Evolutionary conservation across 2,113 vertebrate species (phyloP), one percentile per base, ranked within the genome.

Genomic region (Chauna torquata): DNA sequence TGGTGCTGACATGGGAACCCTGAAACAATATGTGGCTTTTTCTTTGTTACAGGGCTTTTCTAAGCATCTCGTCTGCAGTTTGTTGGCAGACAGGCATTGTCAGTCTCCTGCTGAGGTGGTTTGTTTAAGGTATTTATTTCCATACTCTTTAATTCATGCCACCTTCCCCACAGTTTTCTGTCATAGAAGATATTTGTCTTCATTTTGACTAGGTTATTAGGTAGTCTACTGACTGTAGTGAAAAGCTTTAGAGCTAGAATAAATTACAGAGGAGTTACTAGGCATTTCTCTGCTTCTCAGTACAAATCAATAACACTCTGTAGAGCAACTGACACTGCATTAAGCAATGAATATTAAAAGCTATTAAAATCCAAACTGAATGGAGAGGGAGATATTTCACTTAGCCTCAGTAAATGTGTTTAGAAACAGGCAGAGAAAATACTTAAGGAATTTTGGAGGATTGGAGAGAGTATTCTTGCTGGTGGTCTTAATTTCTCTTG

Each of bases 51-150:
- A 3, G 62, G 27, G 68, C 68, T 91, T 93, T 69, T 95, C 49
- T 82, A 65, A 86, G 70, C 78, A 77, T 96, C 89, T 95, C 87
- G 42, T 93, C 76, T 93, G 90, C 78, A 83, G 50, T 75, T 88
- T 66, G 9, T 28, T 94, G 91, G 75, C 96, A 95, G 94, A 40
- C 87, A 65, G 66, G 68, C 86, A 70, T 34, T 71, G 70, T n/a
- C 6, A 5, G 68, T 78, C 82, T 96, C 95, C 94, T 2, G 17
- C 88, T 47, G 95, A 84, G 88, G 80, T 88, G 86, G 47, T 83
- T 92, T 92, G 74, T 96, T 94, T 88, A 95, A 97, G 95, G 91
- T 96, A 78, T 94, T 95, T 90, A 81, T 94, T 97, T 97, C 70
- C 79, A 62, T 58, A 45, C 54, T 78, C 61, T 86, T 34, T 92